Conservation (phyloP, 2,797 vertebrate genomes). For the Neosalanx taihuensis region DNA sequence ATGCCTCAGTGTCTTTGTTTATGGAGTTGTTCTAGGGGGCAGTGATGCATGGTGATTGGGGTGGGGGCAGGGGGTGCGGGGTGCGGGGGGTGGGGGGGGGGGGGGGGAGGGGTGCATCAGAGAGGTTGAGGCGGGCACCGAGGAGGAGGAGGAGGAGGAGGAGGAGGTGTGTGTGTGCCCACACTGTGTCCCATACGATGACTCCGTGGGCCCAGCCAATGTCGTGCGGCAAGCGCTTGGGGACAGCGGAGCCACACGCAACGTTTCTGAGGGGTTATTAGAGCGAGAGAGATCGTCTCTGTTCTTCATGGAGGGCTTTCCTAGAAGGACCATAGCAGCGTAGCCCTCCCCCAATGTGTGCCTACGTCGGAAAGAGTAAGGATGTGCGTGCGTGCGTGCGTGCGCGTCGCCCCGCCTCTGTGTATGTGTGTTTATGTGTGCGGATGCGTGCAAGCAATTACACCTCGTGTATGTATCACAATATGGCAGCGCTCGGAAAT, state of each 20-base stretch:
- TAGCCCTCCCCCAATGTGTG: neutral
- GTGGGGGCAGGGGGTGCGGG: neutral
- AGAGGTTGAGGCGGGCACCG: slow-evolving; percentile 3
- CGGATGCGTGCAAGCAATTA: neutral
- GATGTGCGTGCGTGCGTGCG: neutral
- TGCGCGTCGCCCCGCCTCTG: neutral
- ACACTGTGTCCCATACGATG: slow-evolving; percentile 18
- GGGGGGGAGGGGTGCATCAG: neutral
- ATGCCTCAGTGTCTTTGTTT: slow-evolving; percentile 4
- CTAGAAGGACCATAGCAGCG: slow-evolving; percentile 59
- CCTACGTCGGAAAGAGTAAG: neutral
- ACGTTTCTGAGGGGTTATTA: slow-evolving; percentile 73
- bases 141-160: neutral
- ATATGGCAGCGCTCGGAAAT: neutral
- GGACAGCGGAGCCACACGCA: slow-evolving; percentile 63
- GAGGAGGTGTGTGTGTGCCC: slow-evolving; percentile 18
- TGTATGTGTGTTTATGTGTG: neutral
- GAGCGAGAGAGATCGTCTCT: slow-evolving; percentile 73
- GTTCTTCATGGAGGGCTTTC: slow-evolving; percentile 68
- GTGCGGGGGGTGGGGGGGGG: neutral
- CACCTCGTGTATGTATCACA: neutral
- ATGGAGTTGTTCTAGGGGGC: slow-evolving; percentile 3
- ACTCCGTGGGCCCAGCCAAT: slow-evolving; percentile 36
- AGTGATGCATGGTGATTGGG: neutral
- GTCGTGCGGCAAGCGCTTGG: slow-evolving; percentile 59